phyloP scores from a whole-genome alignment of 2,888 invertebrate species.

The Oegoconia quadripuncta region DNA sequence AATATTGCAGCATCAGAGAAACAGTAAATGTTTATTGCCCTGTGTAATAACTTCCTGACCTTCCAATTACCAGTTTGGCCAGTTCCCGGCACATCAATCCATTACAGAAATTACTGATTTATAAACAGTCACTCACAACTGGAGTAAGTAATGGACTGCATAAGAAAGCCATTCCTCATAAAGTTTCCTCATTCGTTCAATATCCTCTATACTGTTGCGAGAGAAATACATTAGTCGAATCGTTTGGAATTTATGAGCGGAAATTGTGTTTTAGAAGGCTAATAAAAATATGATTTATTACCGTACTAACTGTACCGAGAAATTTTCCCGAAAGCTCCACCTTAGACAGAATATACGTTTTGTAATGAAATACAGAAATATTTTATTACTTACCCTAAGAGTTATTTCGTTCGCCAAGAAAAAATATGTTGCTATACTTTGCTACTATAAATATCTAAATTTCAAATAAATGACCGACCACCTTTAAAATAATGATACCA shows the following conservation, averaged over 20 bases:
- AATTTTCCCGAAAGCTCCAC: neutral
- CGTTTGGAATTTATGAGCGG: constrained; percentile 7
- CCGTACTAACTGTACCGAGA: neutral
- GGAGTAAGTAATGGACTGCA: constrained; percentile 5
- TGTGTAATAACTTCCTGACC: neutral
- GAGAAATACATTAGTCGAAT: constrained; percentile 5
- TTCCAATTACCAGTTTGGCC: neutral
- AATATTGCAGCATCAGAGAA: neutral
- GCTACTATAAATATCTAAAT: too few species aligned
- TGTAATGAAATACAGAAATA: too few species aligned
- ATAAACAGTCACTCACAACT: neutral
- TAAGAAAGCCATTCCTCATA: constrained; percentile 16
- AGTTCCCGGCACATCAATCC: too few species aligned
- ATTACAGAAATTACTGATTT: neutral
- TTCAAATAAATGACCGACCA: too few species aligned
- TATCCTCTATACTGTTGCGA: constrained; percentile 9
- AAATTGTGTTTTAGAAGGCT: constrained; percentile 8
- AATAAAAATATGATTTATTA: constrained; percentile 8
- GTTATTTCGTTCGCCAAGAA: too few species aligned
- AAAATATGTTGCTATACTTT: too few species aligned
- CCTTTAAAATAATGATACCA: too few species aligned
- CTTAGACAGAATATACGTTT: too few species aligned
- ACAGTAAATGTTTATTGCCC: neutral
- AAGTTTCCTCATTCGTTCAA: constrained; percentile 17
- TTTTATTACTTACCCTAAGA: too few species aligned